phyloP scores from a whole-genome alignment of 2,113 vertebrate genomes.

The Alethe castanea region DNA sequence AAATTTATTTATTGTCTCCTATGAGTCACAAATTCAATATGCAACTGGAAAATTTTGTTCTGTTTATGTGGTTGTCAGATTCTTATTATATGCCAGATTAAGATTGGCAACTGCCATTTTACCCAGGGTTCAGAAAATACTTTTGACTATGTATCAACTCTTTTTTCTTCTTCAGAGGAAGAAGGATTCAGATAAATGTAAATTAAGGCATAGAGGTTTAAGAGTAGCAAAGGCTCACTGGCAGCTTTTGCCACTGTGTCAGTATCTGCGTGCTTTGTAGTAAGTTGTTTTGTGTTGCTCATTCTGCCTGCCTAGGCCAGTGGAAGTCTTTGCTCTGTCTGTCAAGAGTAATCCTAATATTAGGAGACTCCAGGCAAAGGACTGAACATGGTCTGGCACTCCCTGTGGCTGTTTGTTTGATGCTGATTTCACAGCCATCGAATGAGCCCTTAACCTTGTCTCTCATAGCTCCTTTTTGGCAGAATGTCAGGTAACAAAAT shows the following conservation, averaged over 20 bases:
- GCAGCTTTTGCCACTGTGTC: not conserved
- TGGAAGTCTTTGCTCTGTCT: conserved; percentile 27
- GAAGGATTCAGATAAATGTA: not conserved
- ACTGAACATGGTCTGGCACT: conserved; percentile 10
- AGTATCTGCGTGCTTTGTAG: not conserved
- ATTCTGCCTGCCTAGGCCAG: not conserved
- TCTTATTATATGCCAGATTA: not conserved
- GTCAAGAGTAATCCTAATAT: conserved; percentile 43
- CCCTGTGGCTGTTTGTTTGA: conserved; percentile 38
- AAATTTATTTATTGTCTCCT: not conserved
- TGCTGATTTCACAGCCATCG: conserved; percentile 46
- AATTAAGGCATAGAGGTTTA: not conserved
- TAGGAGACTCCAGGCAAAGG: conserved; percentile 6
- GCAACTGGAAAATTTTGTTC: not conserved
- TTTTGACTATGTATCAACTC: not conserved
- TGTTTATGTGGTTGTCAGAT: not conserved
- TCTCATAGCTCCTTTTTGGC: conserved; percentile 17
- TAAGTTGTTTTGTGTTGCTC: not conserved
- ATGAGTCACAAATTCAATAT: not conserved
- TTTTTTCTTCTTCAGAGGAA: not conserved
- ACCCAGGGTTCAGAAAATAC: not conserved
- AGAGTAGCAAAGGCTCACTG: not conserved
- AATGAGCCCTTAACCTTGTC: conserved; percentile 34
- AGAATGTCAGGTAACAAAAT: conserved; percentile 46
- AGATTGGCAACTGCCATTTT: not conserved